These are phyloP conservation scores for Actenoides lindsayi DNA, from an alignment of 2,113 vertebrate genomes.

Conservation along the genomic window DNA sequence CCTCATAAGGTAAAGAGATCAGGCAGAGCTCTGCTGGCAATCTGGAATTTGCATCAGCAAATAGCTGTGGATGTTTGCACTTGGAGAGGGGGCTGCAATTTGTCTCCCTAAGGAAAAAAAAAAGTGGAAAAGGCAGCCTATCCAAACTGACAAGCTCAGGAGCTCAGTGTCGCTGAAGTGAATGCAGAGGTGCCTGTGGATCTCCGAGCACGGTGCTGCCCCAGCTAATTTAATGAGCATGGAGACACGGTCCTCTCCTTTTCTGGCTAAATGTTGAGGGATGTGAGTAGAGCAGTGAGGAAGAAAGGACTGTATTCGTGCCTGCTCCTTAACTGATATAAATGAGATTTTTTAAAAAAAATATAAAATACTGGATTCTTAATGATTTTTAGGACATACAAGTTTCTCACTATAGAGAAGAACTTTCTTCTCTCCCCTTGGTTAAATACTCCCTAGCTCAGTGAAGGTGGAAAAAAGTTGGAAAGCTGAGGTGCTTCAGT, in stretches of 20 bases:
- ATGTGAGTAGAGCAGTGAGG: rapidly evolving
- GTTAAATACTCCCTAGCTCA: not conserved
- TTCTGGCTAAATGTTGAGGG: not conserved
- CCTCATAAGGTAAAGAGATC: constrained; percentile 3
- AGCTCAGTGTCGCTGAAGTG: rapidly evolving
- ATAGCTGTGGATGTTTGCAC: not conserved
- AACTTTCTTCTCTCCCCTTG: not conserved
- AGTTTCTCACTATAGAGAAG: not conserved
- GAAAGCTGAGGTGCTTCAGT: not conserved
- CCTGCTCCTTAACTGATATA: not conserved
- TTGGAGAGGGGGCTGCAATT: not conserved
- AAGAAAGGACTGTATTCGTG: rapidly evolving
- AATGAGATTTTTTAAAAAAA: not conserved
- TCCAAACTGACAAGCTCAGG: not conserved
- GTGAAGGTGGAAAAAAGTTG: not conserved
- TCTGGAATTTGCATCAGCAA: not conserved
- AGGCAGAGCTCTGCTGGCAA: not conserved
- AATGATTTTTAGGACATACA: not conserved
- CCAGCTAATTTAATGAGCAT: rapidly evolving
- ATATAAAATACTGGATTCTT: not conserved
- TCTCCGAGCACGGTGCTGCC: not conserved
- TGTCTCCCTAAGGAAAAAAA: not conserved
- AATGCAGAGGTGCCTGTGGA: not conserved
- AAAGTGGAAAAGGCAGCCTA: not conserved
- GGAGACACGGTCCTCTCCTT: rapidly evolving